A percentile compares a stretch with the other conserved stretches of the same genome.
phyloP scores from a whole-genome alignment of 1,140 invertebrate species.

The Propsilocerus akamusi region DNA sequence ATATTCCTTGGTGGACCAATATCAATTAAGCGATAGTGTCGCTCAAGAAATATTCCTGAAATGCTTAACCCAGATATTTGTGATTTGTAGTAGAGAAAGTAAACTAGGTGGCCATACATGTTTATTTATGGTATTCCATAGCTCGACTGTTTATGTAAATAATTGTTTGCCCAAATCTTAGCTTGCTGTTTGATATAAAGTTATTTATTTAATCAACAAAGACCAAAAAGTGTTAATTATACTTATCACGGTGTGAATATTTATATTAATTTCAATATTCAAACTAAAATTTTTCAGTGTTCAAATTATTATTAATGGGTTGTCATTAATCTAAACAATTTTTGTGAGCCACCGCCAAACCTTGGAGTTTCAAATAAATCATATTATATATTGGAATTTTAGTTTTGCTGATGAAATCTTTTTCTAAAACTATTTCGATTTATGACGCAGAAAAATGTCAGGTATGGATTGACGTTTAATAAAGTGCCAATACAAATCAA shows the following conservation, averaged over 20 bases:
- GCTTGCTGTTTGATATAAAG: background rate
- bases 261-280: background rate
- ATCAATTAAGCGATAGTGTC: too few relatives aligned
- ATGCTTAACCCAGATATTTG: too few relatives aligned
- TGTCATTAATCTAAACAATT: conserved; percentile 1
- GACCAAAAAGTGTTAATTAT: conserved; percentile 3
- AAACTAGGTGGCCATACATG: background rate
- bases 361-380: too few relatives aligned
- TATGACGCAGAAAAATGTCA: background rate
- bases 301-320: background rate
- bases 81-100: background rate
- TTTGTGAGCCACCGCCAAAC: too few relatives aligned
- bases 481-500: background rate
- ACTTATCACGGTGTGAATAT: background rate
- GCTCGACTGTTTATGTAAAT: too few relatives aligned
- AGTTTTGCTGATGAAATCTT: too few relatives aligned
- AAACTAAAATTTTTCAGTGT: background rate
- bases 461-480: background rate
- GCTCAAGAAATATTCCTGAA: too few relatives aligned
- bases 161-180: too few relatives aligned
- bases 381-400: too few relatives aligned
- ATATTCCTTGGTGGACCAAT: too few relatives aligned
- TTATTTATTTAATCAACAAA: background rate
- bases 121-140: too few relatives aligned
- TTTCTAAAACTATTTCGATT: too few relatives aligned